These are phyloP conservation scores for Alca torda DNA, from an alignment of 2,797 vertebrate species.

Conservation along the genomic window DNA sequence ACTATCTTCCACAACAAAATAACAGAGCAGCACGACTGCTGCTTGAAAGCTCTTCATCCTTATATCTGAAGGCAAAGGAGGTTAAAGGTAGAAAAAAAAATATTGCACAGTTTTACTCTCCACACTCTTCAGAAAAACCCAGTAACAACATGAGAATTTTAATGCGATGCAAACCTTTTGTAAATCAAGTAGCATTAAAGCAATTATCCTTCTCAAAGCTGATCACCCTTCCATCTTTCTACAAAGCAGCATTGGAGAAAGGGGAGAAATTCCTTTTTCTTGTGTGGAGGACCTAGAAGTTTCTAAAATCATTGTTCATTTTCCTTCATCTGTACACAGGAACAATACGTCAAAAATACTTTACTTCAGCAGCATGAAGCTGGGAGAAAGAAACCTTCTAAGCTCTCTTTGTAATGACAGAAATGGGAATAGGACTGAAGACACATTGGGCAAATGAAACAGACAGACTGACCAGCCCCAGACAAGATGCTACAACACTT, in stretches of 20 bases:
- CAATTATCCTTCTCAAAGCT: background rate
- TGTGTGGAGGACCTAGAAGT: background rate
- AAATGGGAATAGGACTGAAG: background rate
- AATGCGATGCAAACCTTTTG: background rate
- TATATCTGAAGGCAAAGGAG: background rate
- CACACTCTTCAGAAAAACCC: background rate
- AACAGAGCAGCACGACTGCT: background rate
- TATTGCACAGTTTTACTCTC: background rate
- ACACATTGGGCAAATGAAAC: background rate
- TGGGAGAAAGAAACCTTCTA: background rate
- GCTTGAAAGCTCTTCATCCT: background rate
- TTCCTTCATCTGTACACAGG: background rate
- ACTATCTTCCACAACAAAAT: background rate
- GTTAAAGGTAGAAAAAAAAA: background rate
- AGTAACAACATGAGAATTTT: background rate
- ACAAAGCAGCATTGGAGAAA: background rate
- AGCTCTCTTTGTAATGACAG: background rate
- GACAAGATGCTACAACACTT: background rate
- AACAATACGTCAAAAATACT: conserved; percentile 12
- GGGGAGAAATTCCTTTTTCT: background rate
- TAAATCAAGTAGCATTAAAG: background rate
- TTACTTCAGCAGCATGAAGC: background rate
- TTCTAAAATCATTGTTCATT: background rate
- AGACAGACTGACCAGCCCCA: background rate
- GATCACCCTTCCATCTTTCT: background rate